Percentiles rank a stretch among this genome's conserved stretches.
These are phyloP conservation scores for Elysia crispata DNA, from an alignment of 2,888 invertebrate species.

Conservation along the genomic window DNA sequence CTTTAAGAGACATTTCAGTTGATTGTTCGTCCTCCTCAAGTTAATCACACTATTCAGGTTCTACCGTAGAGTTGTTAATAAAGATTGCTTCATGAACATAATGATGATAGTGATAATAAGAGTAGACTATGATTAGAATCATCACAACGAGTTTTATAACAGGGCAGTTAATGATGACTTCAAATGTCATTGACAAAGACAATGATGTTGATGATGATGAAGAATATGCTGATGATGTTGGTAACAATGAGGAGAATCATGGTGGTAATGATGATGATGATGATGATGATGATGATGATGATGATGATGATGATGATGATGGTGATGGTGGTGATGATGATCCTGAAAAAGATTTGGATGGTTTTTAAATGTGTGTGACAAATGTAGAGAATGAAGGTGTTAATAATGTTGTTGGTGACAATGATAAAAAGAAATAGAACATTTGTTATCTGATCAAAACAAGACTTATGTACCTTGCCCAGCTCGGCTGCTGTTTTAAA, in stretches of 20 bases:
- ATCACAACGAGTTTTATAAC: not conserved
- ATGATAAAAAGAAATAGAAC: not conserved
- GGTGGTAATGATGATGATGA: conserved; percentile 21
- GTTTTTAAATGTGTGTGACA: no score
- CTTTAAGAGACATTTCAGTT: no score
- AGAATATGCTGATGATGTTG: conserved; percentile 29
- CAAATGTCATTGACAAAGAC: conserved; percentile 18
- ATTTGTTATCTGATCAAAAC: no score
- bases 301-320: conserved; percentile 7
- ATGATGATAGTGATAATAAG: conserved; percentile 7
- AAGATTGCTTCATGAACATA: not conserved
- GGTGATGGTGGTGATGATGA: not conserved
- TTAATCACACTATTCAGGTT: no score
- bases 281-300: conserved; percentile 29
- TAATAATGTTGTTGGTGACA: not conserved
- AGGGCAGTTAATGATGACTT: not conserved
- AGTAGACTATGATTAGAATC: not conserved
- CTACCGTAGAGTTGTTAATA: no score
- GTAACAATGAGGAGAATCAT: conserved; percentile 19
- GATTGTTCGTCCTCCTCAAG: no score
- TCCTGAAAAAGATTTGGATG: not conserved
- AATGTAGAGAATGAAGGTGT: not conserved
- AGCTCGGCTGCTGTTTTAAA: conserved; percentile 74
- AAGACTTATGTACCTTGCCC: conserved; percentile 66
- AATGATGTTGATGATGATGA: conserved; percentile 35